Evolutionary conservation across 2,113 vertebrate species (phyloP).

Genomic region (Oryzias melastigma): DNA sequence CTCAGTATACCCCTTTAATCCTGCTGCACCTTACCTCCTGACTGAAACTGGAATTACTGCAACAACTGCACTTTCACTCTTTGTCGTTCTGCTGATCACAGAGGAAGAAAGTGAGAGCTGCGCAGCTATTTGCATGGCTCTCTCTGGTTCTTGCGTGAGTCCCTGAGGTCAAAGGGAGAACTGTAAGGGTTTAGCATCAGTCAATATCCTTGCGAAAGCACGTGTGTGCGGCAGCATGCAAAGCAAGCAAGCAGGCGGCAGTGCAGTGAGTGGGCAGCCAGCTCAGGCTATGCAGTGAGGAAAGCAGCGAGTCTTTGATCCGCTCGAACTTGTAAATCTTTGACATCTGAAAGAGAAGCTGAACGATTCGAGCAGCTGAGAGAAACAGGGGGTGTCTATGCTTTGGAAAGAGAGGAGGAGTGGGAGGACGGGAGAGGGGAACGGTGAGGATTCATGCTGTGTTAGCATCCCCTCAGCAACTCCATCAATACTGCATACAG

Average conservation of each 20-base stretch:
- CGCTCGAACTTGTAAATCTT: constrained; percentile 61
- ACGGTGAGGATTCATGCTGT: constrained; percentile 76
- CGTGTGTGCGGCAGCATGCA: constrained; percentile 22
- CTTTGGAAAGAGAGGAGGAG: constrained; percentile 23
- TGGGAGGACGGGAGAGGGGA: constrained; percentile 47
- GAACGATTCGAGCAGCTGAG: constrained; percentile 37
- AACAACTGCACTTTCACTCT: constrained; percentile 41
- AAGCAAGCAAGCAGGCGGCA: constrained; percentile 1
- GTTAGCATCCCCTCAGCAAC: constrained; percentile 82
- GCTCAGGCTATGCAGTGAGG: constrained; percentile 35
- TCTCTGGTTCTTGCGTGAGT: background rate
- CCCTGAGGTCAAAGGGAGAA: constrained; percentile 8
- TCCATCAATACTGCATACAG: constrained; percentile 83
- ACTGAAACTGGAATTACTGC: constrained; percentile 49
- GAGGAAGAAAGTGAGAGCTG: constrained; percentile 8
- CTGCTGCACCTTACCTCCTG: constrained; percentile 26
- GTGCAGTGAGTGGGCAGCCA: constrained; percentile 32
- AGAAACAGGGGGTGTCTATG: constrained; percentile 9
- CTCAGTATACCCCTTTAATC: constrained; percentile 56
- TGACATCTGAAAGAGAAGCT: constrained; percentile 55
- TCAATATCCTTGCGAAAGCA: constrained; percentile 10
- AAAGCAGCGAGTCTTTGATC: constrained; percentile 51
- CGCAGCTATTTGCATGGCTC: constrained; percentile 4
- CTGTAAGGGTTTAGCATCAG: constrained; percentile 16
- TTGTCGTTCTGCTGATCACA: constrained; percentile 28